Evolutionary conservation across 2,113 vertebrate species (phyloP).

Genomic region (Plectropomus leopardus): DNA sequence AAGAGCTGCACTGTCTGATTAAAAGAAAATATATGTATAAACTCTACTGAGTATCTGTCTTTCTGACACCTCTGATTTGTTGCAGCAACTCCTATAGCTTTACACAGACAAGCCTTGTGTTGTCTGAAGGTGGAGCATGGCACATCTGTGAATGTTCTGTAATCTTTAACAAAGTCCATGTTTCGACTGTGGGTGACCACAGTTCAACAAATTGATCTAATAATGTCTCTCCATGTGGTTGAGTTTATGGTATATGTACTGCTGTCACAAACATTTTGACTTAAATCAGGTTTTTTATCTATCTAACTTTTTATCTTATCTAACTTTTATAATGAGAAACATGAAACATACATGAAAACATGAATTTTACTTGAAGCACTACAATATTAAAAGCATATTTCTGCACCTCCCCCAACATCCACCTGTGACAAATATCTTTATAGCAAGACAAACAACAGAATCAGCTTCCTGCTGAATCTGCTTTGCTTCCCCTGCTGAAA

Average conservation of each 20-base stretch:
- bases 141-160: conserved; percentile 35
- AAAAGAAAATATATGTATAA: neutral
- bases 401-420: too few species aligned
- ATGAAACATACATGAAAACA: neutral
- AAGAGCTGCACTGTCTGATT: neutral
- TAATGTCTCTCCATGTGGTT: neutral
- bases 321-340: too few species aligned
- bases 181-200: conserved; percentile 1
- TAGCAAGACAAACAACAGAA: neutral
- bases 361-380: neutral
- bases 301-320: too few species aligned
- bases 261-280: neutral
- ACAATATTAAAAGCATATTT: neutral
- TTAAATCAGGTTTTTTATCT: too few species aligned
- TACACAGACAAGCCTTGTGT: neutral
- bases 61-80: neutral
- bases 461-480: conserved; percentile 15
- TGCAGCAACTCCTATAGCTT: neutral
- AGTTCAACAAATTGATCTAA: neutral
- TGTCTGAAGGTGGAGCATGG: conserved; percentile 35
- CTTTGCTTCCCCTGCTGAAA: neutral
- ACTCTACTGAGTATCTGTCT: neutral
- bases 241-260: neutral
- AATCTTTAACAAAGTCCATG: conserved; percentile 12
- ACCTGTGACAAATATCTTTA: neutral